A percentile compares a stretch with the other conserved stretches of the same genome.
Conservation (phyloP, 2,888 invertebrate species). For the Tetranychus piercei region DNA sequence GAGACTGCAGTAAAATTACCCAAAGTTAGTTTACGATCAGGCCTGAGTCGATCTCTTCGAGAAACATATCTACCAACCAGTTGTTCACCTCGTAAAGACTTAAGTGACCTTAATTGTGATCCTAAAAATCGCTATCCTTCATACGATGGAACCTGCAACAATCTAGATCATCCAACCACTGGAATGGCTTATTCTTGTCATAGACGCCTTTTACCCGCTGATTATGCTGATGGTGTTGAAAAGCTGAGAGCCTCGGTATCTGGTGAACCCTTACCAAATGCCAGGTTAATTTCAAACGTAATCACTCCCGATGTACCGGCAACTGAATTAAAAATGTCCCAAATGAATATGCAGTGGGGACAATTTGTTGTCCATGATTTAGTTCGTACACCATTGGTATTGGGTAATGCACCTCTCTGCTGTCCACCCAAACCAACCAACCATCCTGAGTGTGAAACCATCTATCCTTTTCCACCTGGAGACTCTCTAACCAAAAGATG, state of each 20-base stretch:
- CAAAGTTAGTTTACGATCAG: neutral
- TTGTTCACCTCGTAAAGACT: neutral
- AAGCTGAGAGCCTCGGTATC: slow-evolving; percentile 39
- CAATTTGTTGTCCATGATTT: slow-evolving; percentile 38
- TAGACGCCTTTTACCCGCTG: slow-evolving; percentile 34
- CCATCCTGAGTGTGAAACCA: slow-evolving; percentile 15
- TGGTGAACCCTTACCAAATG: slow-evolving; percentile 34
- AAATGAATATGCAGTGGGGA: slow-evolving; percentile 22
- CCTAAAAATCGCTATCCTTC: slow-evolving; percentile 22
- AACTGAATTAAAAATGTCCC: slow-evolving; percentile 12
- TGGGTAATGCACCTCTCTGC: slow-evolving; percentile 10
- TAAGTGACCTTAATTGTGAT: slow-evolving; percentile 11
- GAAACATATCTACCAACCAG: neutral
- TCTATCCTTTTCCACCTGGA: slow-evolving; percentile 12
- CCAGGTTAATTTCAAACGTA: slow-evolving; percentile 25
- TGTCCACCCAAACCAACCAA: slow-evolving; percentile 16
- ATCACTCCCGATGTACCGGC: slow-evolving; percentile 14
- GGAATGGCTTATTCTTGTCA: slow-evolving; percentile 34
- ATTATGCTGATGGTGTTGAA: slow-evolving; percentile 37
- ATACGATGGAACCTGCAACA: slow-evolving; percentile 35
- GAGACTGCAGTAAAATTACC: neutral
- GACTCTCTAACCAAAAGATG: slow-evolving; percentile 17
- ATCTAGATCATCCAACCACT: slow-evolving; percentile 33
- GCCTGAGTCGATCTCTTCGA: neutral
- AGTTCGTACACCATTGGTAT: slow-evolving; percentile 31